Base-by-base conservation (phyloP, 2,113 vertebrate genomes). In the Hydrolagus affinis region DNA sequence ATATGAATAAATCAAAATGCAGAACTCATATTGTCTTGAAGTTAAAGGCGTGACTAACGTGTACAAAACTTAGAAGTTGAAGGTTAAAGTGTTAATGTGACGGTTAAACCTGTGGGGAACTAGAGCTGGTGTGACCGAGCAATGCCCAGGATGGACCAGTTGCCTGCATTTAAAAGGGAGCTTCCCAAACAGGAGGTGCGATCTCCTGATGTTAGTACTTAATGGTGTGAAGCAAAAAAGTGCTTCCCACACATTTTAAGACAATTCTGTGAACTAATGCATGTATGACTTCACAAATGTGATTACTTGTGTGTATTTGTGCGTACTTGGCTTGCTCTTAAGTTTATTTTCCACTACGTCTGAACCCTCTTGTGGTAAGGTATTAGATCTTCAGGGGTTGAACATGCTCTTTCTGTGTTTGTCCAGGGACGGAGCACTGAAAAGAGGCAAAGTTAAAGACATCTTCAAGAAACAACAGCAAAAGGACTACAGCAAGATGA, bases 401-500 rank as follows among this genome's bases (percentile, higher is more conserved):
- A 75, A 21, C 56, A 56, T 75, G 32, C 44, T 69, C 66, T 72
- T 73, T 85, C 64, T 89, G 85, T 85, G 19, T 0, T 88, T n/a
- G 86, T 89, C 57, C 89, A 99, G 97, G 97, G 97, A 99, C 56
- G 97, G 96, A 78, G 94, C 95, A 0, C 91, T 99, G 90, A 98
- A 99, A 89, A 90, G 97, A 89, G 94, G 86, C 0, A 98, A 96
- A 87, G 97, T 98, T 86, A 99, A 99, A 89, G 94, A 97, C 0
- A 91, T 91, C 0, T 95, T 93, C 14, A 96, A 91, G 89, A 94
- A 98, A 86, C 94, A 96, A 30, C 96, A 99, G 75, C 97, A 99
- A 94, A 98, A 96, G 88, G 95, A 93, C 88, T 99, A 98, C 90
- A 98, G 97, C 94, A 96, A 92, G 89, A 95, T 97, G 92, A 92